phyloP scores from a whole-genome alignment of 2,113 vertebrate genomes.

The Atherinomorus stipes region DNA sequence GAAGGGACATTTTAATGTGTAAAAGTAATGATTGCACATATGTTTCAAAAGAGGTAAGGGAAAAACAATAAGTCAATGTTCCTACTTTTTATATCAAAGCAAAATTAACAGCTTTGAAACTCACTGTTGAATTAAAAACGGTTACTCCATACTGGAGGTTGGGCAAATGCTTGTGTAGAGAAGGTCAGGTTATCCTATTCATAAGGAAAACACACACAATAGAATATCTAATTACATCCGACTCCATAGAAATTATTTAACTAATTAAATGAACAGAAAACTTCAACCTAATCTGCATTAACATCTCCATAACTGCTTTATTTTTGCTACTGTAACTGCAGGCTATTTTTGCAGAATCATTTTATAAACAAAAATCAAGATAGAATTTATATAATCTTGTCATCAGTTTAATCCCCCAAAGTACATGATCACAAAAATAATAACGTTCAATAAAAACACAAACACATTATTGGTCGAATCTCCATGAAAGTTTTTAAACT shows the following conservation, averaged over 20 bases:
- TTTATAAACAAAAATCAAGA: too few relatives aligned
- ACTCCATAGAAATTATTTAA: neutral
- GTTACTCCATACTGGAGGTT: conserved; percentile 26
- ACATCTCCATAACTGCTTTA: too few relatives aligned
- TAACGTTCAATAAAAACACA: too few relatives aligned
- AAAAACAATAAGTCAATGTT: neutral
- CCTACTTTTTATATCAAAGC: neutral
- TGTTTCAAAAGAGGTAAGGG: neutral
- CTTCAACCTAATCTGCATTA: too few relatives aligned
- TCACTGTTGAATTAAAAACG: conserved; percentile 49
- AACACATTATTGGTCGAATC: too few relatives aligned
- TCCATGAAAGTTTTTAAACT: too few relatives aligned
- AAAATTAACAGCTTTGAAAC: conserved; percentile 15
- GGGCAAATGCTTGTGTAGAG: conserved; percentile 16
- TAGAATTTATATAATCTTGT: too few relatives aligned
- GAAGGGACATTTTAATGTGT: neutral
- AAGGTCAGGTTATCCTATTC: conserved; percentile 50
- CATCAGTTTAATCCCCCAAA: too few relatives aligned
- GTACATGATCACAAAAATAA: too few relatives aligned
- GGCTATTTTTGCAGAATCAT: too few relatives aligned
- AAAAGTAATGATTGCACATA: too few relatives aligned
- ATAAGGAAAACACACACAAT: conserved; percentile 24
- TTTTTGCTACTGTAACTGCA: too few relatives aligned
- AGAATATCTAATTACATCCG: neutral
- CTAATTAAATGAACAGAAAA: neutral